Percentiles rank a stretch among this genome's conserved stretches.
Evolutionary conservation across 2,113 vertebrate genomes (phyloP).

Genomic region (Porphyrio hochstetteri): DNA sequence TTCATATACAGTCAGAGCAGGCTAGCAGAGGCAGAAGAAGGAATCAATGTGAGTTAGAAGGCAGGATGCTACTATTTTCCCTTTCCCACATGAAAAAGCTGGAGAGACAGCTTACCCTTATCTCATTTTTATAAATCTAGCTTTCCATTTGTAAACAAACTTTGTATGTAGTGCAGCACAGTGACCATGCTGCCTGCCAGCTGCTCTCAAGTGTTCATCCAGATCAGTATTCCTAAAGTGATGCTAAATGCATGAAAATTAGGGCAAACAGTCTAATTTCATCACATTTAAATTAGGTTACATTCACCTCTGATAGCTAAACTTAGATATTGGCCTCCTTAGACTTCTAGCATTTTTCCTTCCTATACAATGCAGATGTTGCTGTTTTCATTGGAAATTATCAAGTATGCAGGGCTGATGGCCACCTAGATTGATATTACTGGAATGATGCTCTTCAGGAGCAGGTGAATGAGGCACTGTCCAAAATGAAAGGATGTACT

Average conservation of each 20-base stretch:
- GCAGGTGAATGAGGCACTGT: constrained; percentile 59
- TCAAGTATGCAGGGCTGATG: background rate
- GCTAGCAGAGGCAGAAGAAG: background rate
- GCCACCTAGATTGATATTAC: background rate
- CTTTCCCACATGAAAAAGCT: background rate
- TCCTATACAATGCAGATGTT: background rate
- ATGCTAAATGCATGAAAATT: constrained; percentile 27
- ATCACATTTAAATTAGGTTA: constrained; percentile 57
- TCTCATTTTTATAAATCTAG: background rate
- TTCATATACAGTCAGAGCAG: background rate
- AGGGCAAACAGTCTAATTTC: constrained; percentile 51
- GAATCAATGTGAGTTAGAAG: background rate
- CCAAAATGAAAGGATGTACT: constrained; percentile 24
- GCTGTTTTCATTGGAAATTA: constrained; percentile 21
- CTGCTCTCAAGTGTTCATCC: background rate
- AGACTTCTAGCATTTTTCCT: background rate
- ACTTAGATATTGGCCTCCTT: constrained; percentile 62
- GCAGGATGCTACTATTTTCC: background rate
- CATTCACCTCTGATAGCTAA: constrained; percentile 40
- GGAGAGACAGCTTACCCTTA: background rate
- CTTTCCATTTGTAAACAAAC: background rate
- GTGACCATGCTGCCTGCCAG: background rate
- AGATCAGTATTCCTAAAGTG: constrained; percentile 20
- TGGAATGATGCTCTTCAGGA: constrained; percentile 22
- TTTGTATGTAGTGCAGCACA: background rate